Conservation (phyloP, 2,888 invertebrate species). For the Uloborus plumipes region DNA sequence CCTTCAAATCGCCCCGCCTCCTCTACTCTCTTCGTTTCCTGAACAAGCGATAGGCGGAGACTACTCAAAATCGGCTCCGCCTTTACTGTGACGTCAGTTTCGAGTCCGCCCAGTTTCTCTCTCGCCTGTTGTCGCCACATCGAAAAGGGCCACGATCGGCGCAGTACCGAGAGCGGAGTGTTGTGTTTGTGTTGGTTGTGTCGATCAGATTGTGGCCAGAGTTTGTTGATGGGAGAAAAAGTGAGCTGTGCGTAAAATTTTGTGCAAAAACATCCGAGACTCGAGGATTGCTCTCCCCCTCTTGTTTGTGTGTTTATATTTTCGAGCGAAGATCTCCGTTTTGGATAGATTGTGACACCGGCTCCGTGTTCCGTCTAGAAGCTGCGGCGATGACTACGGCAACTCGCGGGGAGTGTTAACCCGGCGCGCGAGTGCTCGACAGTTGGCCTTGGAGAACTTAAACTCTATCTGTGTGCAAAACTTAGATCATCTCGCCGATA, state of each 20-base stretch:
- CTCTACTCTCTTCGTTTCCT: not conserved
- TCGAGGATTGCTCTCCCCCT: not conserved
- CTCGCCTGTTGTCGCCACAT: conserved; percentile 11
- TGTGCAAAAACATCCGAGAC: not conserved
- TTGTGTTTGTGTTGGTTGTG: conserved; percentile 16
- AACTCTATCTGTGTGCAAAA: not conserved
- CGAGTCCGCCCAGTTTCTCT: conserved; percentile 1
- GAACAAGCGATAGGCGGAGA: conserved; percentile 10
- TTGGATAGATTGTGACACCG: conserved; percentile 3
- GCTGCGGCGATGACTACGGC: conserved; percentile 6
- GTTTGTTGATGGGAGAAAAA: conserved; percentile 4
- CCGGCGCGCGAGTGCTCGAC: conserved; percentile 7
- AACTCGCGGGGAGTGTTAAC: not conserved
- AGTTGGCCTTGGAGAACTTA: conserved; percentile 5
- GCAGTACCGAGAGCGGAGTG: conserved; percentile 8
- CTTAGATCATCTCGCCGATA: conserved; percentile 11
- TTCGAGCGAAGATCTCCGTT: not conserved
- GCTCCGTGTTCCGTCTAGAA: too few relatives aligned
- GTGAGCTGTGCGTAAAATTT: conserved; percentile 13
- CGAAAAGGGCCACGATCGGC: conserved; percentile 23
- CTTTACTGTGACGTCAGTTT: conserved; percentile 25
- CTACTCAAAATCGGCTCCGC: not conserved
- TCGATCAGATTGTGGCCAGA: not conserved
- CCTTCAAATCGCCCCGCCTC: conserved; percentile 4
- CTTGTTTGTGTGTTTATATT: not conserved